phyloP scores from a whole-genome alignment of 2,797 vertebrate species.

The Channallabes apus region DNA sequence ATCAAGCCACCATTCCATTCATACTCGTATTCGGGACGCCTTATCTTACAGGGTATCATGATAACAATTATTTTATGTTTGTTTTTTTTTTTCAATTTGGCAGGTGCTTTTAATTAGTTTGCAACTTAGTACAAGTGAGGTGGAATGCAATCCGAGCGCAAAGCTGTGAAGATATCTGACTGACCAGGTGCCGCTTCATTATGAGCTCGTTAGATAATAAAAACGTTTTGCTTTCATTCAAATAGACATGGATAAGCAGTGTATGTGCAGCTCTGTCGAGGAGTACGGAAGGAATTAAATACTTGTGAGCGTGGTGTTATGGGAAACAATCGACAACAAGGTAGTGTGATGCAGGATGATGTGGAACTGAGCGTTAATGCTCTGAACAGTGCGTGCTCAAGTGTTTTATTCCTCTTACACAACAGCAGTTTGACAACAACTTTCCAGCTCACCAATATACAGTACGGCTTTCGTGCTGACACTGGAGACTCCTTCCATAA shows the following conservation, averaged over 20 bases:
- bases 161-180: not conserved
- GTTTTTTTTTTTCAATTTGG: not conserved
- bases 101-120: constrained; percentile 13
- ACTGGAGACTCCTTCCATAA: not conserved
- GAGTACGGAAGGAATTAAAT: not conserved
- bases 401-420: not conserved
- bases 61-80: not conserved
- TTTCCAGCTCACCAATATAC: not conserved
- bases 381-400: not conserved
- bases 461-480: not conserved
- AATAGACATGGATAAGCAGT: not conserved
- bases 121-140: not conserved
- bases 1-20: constrained; percentile 72
- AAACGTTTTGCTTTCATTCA: not conserved
- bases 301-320: not conserved
- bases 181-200: constrained; percentile 9
- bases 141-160: not conserved
- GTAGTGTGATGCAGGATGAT: not conserved
- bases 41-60: not conserved
- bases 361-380: not conserved
- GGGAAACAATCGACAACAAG: not conserved
- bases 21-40: not conserved
- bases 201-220: not conserved
- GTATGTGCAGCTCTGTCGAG: not conserved
- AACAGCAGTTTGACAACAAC: not conserved